These are phyloP conservation scores for Drosophila truncata DNA, from an alignment of 1,140 invertebrate genomes.

Conservation along the genomic window DNA sequence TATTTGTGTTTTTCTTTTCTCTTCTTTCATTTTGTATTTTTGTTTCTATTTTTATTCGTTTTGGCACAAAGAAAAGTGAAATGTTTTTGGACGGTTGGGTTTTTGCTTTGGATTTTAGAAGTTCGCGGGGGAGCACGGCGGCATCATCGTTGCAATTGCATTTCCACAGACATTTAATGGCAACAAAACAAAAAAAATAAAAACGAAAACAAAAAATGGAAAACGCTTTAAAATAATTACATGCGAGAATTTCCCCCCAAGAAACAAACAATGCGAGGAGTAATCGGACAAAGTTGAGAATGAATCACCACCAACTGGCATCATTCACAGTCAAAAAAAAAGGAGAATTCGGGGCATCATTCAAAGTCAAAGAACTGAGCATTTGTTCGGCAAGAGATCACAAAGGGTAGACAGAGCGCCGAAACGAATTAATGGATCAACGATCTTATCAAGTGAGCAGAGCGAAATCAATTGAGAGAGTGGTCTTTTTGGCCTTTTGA, in stretches of 20 bases:
- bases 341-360: slow-evolving; percentile 38
- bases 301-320: slow-evolving; percentile 42
- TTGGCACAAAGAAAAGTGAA: slow-evolving; percentile 78
- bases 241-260: slow-evolving; percentile 51
- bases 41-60: slow-evolving; percentile 44
- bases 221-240: slow-evolving; percentile 61
- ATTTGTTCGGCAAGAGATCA: slow-evolving; percentile 22
- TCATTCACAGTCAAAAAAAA: slow-evolving; percentile 42
- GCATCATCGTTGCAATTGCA: slow-evolving; percentile 54
- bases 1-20: slow-evolving; percentile 33
- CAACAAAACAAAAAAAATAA: slow-evolving; percentile 23
- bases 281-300: slow-evolving; percentile 23
- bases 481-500: neutral
- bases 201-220: slow-evolving; percentile 25
- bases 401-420: slow-evolving; percentile 29
- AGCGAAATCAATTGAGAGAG: slow-evolving; percentile 32
- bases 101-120: slow-evolving; percentile 43
- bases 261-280: slow-evolving; percentile 9
- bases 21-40: slow-evolving; percentile 7
- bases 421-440: slow-evolving; percentile 42
- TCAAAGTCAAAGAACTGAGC: slow-evolving; percentile 17
- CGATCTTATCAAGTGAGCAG: slow-evolving; percentile 37
- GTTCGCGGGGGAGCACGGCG: slow-evolving; percentile 10
- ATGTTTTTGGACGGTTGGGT: slow-evolving; percentile 57
- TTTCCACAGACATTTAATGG: slow-evolving; percentile 47